Base-by-base conservation (phyloP, 2,888 invertebrate species). In the Drosophila buzzatii region DNA sequence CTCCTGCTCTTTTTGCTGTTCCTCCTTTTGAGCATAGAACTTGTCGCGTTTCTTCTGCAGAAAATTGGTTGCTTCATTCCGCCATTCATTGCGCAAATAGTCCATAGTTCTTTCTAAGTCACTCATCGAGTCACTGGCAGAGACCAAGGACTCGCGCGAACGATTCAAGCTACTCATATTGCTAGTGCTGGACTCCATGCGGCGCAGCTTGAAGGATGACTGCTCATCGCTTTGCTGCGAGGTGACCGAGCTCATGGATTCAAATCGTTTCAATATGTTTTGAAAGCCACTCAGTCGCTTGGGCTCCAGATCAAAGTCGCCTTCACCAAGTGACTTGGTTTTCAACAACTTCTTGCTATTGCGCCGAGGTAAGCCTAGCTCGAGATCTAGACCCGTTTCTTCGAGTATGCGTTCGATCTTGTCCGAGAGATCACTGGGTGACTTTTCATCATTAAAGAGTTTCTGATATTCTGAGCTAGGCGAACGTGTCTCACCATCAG, bases 41-140 rank as follows among this genome's bases (percentile, higher is more conserved):
- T 85, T 89, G 6, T 90, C 84, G 1, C 93, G 90, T 73, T 93
- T 93, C 69, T 90, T 92, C 73, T 93, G 92, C 51, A 93, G 69
- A 42, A 93, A 93, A 63, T 92, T 92, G 0, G 92, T 91, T 0
- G 93, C 93, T 69, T 93, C 93, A 51, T 79, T 91, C 12, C 85
- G 91, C 93, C 93, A 93, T 63, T 92, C 93, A 6, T 89, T 83
- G 60, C 92, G 91, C 37, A 93, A 73, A 72, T 92, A 92, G 39
- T 93, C 92, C 92, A 93, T 92, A 1, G 93, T 93, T 45, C 89
- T 91, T 42, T 93, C 93, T 35, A 93, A 75, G 70, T 93, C 93
- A 72, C 89, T 92, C 57, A 92, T 78, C 3, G 88, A 87, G 14
- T 91, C 91, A 1, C 90, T 90, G 12, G 81, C 79, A 0, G 91